Evolutionary conservation across 2,888 invertebrate species (phyloP).

Genomic region (Macroteleia sp.): DNA sequence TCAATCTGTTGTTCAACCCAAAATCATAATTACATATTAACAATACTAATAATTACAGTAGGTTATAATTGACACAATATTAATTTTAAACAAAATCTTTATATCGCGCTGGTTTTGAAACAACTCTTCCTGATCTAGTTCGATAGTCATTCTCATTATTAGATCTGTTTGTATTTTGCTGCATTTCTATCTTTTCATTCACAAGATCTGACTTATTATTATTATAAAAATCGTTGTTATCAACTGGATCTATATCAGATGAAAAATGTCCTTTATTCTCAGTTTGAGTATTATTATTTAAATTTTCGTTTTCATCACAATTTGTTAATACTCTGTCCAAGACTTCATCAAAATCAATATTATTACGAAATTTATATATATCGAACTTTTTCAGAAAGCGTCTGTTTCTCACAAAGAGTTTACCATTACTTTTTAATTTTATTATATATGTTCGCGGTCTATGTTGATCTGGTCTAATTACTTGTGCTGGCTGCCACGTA

Average conservation of each 20-base stretch:
- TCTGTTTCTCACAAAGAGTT: slow-evolving; percentile 8
- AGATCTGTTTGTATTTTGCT: not conserved
- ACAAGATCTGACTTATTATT: too few relatives aligned
- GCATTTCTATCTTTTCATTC: not conserved
- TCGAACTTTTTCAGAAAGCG: slow-evolving; percentile 9
- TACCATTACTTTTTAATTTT: not conserved
- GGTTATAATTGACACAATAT: too few relatives aligned
- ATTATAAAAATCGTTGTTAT: too few relatives aligned
- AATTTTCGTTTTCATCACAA: slow-evolving; percentile 1
- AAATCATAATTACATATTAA: too few relatives aligned
- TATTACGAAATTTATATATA: not conserved
- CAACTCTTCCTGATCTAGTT: slow-evolving; percentile 1
- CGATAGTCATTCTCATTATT: not conserved
- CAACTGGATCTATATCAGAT: too few relatives aligned
- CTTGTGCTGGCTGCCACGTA: slow-evolving; percentile 13
- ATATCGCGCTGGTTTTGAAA: not conserved
- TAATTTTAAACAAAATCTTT: not conserved
- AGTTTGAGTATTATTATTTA: not conserved
- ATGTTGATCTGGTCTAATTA: slow-evolving; percentile 1
- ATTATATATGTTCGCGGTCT: slow-evolving; percentile 4
- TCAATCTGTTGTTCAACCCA: too few relatives aligned
- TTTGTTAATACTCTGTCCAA: slow-evolving; percentile 3
- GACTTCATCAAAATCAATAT: slow-evolving; percentile 2
- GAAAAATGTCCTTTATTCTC: not conserved
- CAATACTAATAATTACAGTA: too few relatives aligned